These are phyloP conservation scores for Distichodus sexfasciatus DNA, from an alignment of 2,797 vertebrate species.

Conservation along the genomic window DNA sequence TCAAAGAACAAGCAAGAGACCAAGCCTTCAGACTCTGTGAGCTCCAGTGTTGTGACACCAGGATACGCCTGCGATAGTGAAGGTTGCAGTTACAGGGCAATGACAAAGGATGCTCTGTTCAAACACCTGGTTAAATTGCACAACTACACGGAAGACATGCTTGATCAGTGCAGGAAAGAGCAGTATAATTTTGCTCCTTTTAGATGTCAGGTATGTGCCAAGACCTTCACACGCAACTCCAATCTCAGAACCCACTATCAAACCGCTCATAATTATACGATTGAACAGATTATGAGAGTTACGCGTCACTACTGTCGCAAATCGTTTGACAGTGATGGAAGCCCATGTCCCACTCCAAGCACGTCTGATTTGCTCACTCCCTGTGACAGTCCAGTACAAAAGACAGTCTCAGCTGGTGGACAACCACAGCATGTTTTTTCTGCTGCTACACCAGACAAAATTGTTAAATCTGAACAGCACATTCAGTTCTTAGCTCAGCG, in stretches of 20 bases:
- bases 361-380: not conserved
- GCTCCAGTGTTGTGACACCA: constrained; percentile 53
- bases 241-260: constrained; percentile 94
- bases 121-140: constrained; percentile 92
- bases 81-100: constrained; percentile 84
- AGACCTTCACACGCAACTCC: constrained; percentile 95
- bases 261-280: constrained; percentile 84
- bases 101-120: constrained; percentile 90
- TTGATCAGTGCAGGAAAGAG: constrained; percentile 86
- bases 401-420: not conserved
- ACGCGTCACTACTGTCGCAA: constrained; percentile 79
- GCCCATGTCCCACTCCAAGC: constrained; percentile 25
- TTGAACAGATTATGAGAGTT: constrained; percentile 86
- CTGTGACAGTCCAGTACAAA: not conserved
- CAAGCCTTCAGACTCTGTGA: constrained; percentile 50
- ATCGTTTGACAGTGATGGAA: constrained; percentile 54
- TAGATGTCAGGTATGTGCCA: constrained; percentile 88
- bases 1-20: constrained; percentile 32
- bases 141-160: constrained; percentile 87
- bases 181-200: constrained; percentile 91
- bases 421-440: constrained; percentile 4
- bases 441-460: not conserved
- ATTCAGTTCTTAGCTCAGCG: constrained; percentile 37
- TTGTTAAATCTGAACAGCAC: constrained; percentile 35
- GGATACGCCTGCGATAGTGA: constrained; percentile 78